Conservation (phyloP, 2,888 invertebrate genomes). For the Lutraria lutraria region DNA sequence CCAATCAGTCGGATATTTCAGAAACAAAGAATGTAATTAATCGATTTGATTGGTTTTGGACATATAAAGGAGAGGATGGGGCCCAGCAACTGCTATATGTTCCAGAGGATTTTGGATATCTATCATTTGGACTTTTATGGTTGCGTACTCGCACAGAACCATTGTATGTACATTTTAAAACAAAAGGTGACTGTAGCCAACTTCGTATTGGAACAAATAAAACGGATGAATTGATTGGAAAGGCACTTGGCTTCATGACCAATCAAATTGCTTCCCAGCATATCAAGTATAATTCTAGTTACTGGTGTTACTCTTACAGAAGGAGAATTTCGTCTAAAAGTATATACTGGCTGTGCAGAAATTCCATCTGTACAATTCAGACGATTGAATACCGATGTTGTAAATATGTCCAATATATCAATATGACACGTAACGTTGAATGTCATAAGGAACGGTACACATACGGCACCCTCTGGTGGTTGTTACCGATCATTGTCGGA, state of each 20-base stretch:
- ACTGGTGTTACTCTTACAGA: conserved; percentile 56
- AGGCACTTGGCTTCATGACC: conserved; percentile 53
- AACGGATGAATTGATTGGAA: conserved; percentile 49
- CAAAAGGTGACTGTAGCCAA: conserved; percentile 25
- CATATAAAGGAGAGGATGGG: conserved; percentile 57
- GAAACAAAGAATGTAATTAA: conserved; percentile 42
- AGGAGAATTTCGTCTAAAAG: conserved; percentile 23
- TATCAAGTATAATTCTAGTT: conserved; percentile 56
- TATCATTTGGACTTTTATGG: conserved; percentile 61
- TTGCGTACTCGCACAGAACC: conserved; percentile 15
- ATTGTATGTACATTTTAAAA: conserved; percentile 5
- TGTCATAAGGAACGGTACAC: conserved; percentile 34
- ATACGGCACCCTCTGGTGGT: conserved; percentile 55
- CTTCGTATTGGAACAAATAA: conserved; percentile 22
- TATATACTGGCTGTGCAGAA: conserved; percentile 47
- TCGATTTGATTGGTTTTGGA: conserved; percentile 56
- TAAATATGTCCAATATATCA: conserved; percentile 30
- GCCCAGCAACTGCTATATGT: conserved; percentile 52
- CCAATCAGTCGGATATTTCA: not conserved
- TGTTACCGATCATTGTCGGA: conserved; percentile 55
- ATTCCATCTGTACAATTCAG: conserved; percentile 57
- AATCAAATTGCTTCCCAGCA: conserved; percentile 38
- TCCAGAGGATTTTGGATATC: conserved; percentile 56
- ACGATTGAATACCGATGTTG: conserved; percentile 61
- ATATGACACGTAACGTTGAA: conserved; percentile 30